A percentile compares a stretch with the other conserved stretches of the same genome.
phyloP scores from a whole-genome alignment of 2,888 invertebrate genomes.

The Capitulum mitella region DNA sequence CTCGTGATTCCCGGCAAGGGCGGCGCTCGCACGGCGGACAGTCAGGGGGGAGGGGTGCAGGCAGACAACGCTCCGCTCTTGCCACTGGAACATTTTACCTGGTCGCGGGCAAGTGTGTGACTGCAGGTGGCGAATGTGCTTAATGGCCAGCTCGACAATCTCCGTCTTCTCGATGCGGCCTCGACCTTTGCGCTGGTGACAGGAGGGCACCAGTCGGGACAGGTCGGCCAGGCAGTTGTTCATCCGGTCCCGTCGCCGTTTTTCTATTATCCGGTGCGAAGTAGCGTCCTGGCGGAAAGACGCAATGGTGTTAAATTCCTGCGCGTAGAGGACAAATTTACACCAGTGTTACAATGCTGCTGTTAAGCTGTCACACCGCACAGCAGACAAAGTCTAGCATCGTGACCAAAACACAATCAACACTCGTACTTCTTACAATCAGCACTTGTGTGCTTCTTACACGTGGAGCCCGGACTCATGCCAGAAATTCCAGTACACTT shows the following conservation, averaged over 20 bases:
- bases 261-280: constrained; percentile 95
- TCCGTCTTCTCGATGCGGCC: constrained; percentile 95
- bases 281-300: constrained; percentile 69
- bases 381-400: too few species aligned
- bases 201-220: constrained; percentile 83
- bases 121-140: constrained; percentile 84
- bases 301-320: too few species aligned
- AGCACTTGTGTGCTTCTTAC: too few species aligned
- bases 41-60: background rate
- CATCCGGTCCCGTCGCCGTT: constrained; percentile 89
- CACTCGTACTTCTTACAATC: too few species aligned
- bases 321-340: too few species aligned
- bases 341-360: too few species aligned
- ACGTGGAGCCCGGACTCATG: too few species aligned
- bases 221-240: constrained; percentile 93
- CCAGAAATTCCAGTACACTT: too few species aligned
- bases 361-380: too few species aligned
- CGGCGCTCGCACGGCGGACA: background rate
- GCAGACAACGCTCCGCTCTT: background rate
- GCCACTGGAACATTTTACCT: constrained; percentile 37
- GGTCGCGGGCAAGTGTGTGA: constrained; percentile 42
- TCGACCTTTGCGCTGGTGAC: constrained; percentile 87
- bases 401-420: too few species aligned
- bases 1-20: background rate
- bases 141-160: constrained; percentile 96